phyloP scores from a whole-genome alignment of 2,113 vertebrate genomes.

The Oncorhynchus tshawytscha region DNA sequence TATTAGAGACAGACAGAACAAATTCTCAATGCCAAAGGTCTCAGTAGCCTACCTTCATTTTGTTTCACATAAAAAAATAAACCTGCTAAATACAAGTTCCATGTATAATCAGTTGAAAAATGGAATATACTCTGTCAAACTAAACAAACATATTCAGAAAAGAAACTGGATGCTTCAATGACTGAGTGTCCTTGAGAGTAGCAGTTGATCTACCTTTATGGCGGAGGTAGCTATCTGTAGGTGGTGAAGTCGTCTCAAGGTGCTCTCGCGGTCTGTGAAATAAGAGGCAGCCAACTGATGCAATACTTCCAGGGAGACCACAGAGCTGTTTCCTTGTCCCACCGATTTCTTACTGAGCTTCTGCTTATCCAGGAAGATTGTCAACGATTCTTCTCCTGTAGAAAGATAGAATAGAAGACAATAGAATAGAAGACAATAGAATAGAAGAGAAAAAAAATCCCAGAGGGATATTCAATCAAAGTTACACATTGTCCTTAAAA shows the following conservation, averaged over 20 bases:
- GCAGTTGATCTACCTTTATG: constrained; percentile 83
- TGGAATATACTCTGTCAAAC: background rate
- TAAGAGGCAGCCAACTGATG: constrained; percentile 97
- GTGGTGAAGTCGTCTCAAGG: constrained; percentile 90
- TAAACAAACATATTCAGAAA: background rate
- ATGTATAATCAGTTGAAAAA: background rate
- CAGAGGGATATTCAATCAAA: no score
- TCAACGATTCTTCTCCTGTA: constrained; percentile 93
- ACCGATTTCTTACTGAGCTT: constrained; percentile 89
- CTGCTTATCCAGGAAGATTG: constrained; percentile 97
- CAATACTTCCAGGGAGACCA: constrained; percentile 90
- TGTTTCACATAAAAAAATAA: background rate
- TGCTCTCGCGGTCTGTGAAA: constrained; percentile 96
- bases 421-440: no score
- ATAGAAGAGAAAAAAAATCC: no score
- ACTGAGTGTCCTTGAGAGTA: background rate
- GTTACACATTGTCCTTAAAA: background rate
- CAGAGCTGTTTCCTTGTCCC: constrained; percentile 81
- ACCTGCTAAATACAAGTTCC: background rate
- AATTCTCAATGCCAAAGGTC: background rate
- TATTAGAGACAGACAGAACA: background rate
- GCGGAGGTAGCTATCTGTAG: constrained; percentile 96
- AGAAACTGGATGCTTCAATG: background rate
- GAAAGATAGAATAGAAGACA: background rate
- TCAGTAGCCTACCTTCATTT: no score